Base-by-base conservation (phyloP, 2,113 vertebrate species). In the Xenus cinereus region DNA sequence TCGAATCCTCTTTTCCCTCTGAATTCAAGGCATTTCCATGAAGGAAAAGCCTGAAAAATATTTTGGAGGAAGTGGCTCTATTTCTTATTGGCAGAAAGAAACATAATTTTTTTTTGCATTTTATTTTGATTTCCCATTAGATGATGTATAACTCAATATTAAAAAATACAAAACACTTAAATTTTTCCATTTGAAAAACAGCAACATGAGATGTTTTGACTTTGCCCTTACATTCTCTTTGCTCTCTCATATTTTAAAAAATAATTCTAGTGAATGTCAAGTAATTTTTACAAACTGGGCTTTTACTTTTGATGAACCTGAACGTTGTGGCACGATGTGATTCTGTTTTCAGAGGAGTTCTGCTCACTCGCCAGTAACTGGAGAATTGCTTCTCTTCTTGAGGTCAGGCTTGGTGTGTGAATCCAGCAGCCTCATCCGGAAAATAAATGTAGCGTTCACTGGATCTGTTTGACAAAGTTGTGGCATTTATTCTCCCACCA, bases 371-470 rank as follows among this genome's bases (percentile, higher is more conserved):
- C 51, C 26, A 28, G 21, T 35, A 76, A 18, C 28, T 18, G 22
- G n/a, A 66, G 56, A 27, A 51, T 12, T 35, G n/a, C 14, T 48
- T 60, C n/a, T 35, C 12, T 46, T 46, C 48, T 33, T 9, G 26
- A 67, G 30, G 15, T 54, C n/a, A 39, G 48, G 19, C 0, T 1
- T 7, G 27, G 48, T 26, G 33, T 10, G 41, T 27, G 68, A 51
- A 45, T 80, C 67, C 62, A 63, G 62, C 68, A 75, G 68, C 35
- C 10, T 63, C 35, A 30, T n/a, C 54, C 35, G 26, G 27, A 56
- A 69, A 69, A 39, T 12, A 56, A 67, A 23, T 1, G 1, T 14
- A 21, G n/a, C 0, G 1, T 64, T 69, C 14, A 2, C 35, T 39
- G 62, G 20, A 9, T 57, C 35, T n/a, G 23, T 68, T 37, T 51